Evolutionary conservation across 2,113 vertebrate genomes (phyloP), one percentile per base, ranked within the genome.

Genomic region (Chaetodon trifascialis): DNA sequence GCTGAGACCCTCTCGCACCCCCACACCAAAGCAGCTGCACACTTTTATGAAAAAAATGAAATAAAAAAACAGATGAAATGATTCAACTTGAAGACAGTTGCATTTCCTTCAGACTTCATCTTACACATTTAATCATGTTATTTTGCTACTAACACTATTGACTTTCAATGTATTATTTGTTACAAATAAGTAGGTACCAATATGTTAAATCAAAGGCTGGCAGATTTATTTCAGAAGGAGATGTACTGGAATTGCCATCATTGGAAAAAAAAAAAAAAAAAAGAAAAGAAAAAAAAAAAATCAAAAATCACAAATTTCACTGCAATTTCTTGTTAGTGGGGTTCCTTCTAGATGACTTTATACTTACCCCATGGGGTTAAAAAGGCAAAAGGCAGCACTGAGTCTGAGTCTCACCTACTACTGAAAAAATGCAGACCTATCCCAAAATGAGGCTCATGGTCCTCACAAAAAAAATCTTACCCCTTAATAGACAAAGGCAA

Each of bases 351-450:
- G 66, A 67, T 84, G 73, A 88, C 73, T 70, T 87, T 38, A 83
- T 85, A 90, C 86, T 92, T 86, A 91, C 88, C 91, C 83, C 67
- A 74, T 72, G 14, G 80, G 84, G 76, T 87, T 84, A 84, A 79
- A 91, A 92, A 93, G 88, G 82, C 84, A 91, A 90, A 93, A 88
- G 76, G 88, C 70, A 91, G 84, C 84, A 93, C 75, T 84, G 60
- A 86, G 30, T 30, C 30, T 30, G 30, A 30, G 78, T 92, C 58
- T 86, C 73, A 76, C 70, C 59, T 73, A 91, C 84, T 78, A 86
- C 70, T 80, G 60, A 88, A 83, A 65, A 82, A 85, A 79, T 70
- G 75, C 67, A 84, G 68, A 80, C 34, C 65, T 86, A 85, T 84
- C 72, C 73, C 85, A 76, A 70, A 83, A 65, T 72, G 52, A 79